phyloP scores from a whole-genome alignment of 2,797 vertebrate genomes.

The Esox lucius region DNA sequence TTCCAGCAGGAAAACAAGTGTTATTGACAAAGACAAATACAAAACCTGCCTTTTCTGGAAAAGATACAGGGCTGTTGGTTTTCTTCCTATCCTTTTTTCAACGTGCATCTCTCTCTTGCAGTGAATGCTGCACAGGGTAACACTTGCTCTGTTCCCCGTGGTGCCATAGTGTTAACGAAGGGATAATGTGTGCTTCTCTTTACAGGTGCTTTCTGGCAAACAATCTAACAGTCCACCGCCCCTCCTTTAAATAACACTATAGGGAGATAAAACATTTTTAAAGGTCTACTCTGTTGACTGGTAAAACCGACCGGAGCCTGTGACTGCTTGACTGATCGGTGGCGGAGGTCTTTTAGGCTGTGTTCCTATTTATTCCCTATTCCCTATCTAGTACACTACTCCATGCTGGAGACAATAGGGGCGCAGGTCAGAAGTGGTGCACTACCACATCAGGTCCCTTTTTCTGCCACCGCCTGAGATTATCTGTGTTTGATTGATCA shows the following conservation, averaged over 20 bases:
- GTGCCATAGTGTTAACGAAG: neutral
- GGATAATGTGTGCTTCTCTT: neutral
- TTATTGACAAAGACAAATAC: too few species aligned
- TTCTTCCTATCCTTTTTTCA: neutral
- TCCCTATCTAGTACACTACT: neutral
- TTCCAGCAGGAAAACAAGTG: too few species aligned
- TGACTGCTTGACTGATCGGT: neutral
- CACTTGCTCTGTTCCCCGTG: neutral
- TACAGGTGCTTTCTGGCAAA: neutral
- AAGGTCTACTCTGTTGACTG: neutral
- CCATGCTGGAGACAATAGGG: neutral
- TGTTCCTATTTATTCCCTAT: neutral
- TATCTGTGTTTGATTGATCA: slow-evolving; percentile 8
- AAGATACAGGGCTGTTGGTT: too few species aligned
- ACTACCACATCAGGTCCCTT: neutral
- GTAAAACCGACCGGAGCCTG: neutral
- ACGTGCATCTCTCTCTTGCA: neutral
- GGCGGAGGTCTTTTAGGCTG: neutral
- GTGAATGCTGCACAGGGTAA: neutral
- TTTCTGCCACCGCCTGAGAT: neutral
- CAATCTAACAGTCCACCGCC: neutral
- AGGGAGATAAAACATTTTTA: neutral
- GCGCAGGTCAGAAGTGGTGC: neutral
- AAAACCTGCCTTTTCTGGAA: too few species aligned
- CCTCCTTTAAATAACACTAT: neutral